Evolutionary conservation across 2,888 invertebrate species (phyloP), one percentile per base, ranked within the genome.

Genomic region (Lordiphosa fenestrarum): DNA sequence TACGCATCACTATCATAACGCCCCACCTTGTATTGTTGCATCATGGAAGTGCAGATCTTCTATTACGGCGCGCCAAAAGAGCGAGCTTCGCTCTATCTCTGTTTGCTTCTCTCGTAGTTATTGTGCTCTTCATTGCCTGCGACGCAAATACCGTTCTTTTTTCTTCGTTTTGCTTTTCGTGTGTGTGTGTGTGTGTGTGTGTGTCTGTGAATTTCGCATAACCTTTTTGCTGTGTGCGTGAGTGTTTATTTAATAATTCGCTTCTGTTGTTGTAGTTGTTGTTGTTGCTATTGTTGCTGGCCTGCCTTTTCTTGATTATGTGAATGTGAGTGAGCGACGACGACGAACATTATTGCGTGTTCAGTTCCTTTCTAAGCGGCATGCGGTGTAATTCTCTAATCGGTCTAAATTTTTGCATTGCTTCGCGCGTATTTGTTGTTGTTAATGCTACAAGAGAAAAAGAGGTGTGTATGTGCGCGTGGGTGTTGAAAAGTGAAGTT

Each of bases 291-390:
- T 46, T 49, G 68, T 30, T 10, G 30, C 30, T 30, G 30, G 30
- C 30, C 30, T 30, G 67, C 41, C 71, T 53, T 58, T 66, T 71
- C 63, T 84, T 56, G 71, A 82, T 77, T 77, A 81, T 77, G 84
- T 59, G 82, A 63, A 60, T 74, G 65, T 36, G 41, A 23, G 37
- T 21, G 25, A 38, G 49, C 25, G 15, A 39, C 30, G 33, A n/a
- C 64, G 69, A 9, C 10, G 68, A 75, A 69, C 72, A 73, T 69
- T 75, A 69, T 36, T 56, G 68, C 40, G 81, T 70, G 78, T 86
- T 86, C 76, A 87, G 87, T 88, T 87, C 87, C 87, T 88, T 87
- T 85, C 84, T 82, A 85, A 87, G 84, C 87, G 87, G 88, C 87
- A 81, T 73, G 83, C 83, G 83, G 87, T 87, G 86, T 85, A 86